A percentile compares a stretch with the other conserved stretches of the same genome.
phyloP scores from a whole-genome alignment of 2,113 vertebrate species.

The Gymnarchus niloticus region DNA sequence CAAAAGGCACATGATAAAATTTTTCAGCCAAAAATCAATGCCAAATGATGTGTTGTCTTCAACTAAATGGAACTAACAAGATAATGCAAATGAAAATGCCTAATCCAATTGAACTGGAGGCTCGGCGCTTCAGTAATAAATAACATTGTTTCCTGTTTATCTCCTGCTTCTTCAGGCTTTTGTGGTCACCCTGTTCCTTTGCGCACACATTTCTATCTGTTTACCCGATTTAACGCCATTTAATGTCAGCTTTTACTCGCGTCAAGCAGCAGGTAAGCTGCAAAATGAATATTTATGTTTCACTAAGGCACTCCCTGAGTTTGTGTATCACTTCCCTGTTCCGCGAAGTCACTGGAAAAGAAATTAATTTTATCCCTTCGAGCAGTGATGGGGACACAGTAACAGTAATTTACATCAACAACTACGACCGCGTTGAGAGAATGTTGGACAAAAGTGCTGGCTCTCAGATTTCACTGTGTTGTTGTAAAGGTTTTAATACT shows the following conservation, averaged over 20 bases:
- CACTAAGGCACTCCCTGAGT: not conserved
- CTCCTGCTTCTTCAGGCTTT: not conserved
- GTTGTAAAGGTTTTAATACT: no score
- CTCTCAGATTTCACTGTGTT: not conserved
- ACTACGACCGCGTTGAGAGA: not conserved
- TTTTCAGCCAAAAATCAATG: not conserved
- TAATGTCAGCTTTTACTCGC: not conserved
- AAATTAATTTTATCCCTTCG: not conserved
- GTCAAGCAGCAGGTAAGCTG: not conserved
- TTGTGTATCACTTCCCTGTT: not conserved
- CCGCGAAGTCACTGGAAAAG: not conserved
- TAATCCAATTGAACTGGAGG: not conserved
- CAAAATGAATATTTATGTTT: not conserved
- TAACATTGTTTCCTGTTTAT: not conserved
- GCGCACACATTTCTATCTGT: not conserved
- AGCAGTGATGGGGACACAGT: not conserved
- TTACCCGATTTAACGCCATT: not conserved
- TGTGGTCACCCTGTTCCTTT: not conserved
- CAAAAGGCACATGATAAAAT: not conserved
- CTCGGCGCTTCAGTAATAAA: not conserved
- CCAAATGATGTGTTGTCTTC: not conserved
- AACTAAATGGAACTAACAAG: not conserved
- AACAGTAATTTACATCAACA: not conserved
- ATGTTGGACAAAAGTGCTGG: not conserved
- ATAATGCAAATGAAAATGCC: not conserved